These are phyloP conservation scores for Achlya flavicornis DNA, from an alignment of 2,888 invertebrate genomes.

Conservation along the genomic window DNA sequence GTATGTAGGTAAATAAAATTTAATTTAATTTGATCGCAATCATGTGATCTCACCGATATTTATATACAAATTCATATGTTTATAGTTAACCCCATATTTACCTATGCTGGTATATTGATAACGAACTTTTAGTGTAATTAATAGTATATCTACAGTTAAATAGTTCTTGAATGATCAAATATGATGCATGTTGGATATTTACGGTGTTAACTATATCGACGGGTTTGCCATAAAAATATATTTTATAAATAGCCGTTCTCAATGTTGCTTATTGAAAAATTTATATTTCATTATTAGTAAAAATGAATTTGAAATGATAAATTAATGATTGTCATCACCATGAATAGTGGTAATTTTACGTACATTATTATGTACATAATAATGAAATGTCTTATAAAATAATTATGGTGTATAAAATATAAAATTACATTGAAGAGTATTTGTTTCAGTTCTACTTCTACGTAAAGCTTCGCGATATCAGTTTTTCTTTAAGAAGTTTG, in stretches of 20 bases:
- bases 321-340: constrained; percentile 8
- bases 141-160: constrained; percentile 1
- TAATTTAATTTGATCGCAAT: background rate
- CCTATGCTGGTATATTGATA: background rate
- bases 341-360: constrained; percentile 1
- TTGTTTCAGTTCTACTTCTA: background rate
- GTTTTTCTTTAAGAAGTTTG: too few relatives aligned
- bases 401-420: constrained; percentile 25
- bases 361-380: constrained; percentile 6
- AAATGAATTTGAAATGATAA: constrained; percentile 7
- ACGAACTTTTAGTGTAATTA: background rate
- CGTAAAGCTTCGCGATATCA: too few relatives aligned
- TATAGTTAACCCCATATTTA: constrained; percentile 2
- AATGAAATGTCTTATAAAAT: constrained; percentile 23
- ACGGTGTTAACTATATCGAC: constrained; percentile 5
- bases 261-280: constrained; percentile 9
- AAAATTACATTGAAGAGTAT: background rate
- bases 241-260: constrained; percentile 4
- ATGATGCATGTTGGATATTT: background rate
- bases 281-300: constrained; percentile 8
- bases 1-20: constrained; percentile 10
- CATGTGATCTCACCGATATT: constrained; percentile 4
- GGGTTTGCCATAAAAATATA: background rate
- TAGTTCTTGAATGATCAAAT: background rate
- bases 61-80: constrained; percentile 12